A percentile compares a stretch with the other conserved stretches of the same genome.
phyloP scores from a whole-genome alignment of 2,113 vertebrate species.

The Pyrgilauda ruficollis region DNA sequence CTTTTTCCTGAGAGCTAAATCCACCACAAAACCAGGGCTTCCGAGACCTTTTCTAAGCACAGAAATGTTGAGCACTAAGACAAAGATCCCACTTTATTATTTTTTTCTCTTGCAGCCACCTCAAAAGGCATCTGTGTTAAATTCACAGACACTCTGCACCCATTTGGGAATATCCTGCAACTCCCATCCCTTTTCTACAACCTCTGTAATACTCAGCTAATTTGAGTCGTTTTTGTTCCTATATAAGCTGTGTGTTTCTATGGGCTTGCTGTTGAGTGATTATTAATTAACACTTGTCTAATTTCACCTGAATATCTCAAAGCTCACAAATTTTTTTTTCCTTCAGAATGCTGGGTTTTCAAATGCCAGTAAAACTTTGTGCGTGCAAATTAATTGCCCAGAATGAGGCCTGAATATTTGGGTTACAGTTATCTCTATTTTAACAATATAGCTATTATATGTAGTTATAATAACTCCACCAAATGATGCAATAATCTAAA shows the following conservation, averaged over 20 bases:
- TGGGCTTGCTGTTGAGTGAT: neutral
- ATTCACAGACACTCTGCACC: neutral
- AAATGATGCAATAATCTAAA: neutral
- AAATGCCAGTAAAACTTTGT: neutral
- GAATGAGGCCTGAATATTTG: neutral
- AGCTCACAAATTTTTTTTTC: neutral
- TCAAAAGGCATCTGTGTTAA: neutral
- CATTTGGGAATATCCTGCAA: neutral
- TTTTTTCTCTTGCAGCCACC: neutral
- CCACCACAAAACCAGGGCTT: slow-evolving; percentile 13
- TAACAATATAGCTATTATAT: neutral
- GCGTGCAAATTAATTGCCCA: neutral
- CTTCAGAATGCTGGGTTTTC: neutral
- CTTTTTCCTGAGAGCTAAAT: slow-evolving; percentile 27
- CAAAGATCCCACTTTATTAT: neutral
- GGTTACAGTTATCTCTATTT: neutral
- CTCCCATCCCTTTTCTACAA: neutral
- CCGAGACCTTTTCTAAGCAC: neutral
- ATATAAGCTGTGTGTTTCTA: neutral
- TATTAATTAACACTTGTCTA: neutral
- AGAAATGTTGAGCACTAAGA: neutral
- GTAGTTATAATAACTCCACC: neutral
- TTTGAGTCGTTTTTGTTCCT: neutral
- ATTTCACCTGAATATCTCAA: neutral
- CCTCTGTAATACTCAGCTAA: neutral